These are phyloP conservation scores for Ernsta delagoae DNA, from an alignment of 2,888 invertebrate genomes.

Conservation along the genomic window DNA sequence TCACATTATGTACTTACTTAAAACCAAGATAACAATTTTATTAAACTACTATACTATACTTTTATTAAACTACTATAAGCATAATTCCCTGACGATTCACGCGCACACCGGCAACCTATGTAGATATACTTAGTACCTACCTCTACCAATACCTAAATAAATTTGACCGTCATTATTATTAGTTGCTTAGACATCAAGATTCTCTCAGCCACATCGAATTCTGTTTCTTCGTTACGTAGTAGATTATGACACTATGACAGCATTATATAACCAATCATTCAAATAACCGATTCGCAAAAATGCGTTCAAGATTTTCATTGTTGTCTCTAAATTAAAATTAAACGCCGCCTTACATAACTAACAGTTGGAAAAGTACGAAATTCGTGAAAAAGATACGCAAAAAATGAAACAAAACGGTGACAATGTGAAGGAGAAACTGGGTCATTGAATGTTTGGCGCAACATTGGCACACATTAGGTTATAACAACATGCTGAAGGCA, in stretches of 20 bases:
- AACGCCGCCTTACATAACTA: background rate
- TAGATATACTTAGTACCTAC: too few relatives aligned
- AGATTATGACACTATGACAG: background rate
- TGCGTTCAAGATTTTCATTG: slow-evolving; percentile 13
- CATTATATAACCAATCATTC: background rate
- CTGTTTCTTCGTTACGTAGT: background rate
- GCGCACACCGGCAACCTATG: too few relatives aligned
- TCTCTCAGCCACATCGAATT: background rate
- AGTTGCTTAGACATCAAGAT: too few relatives aligned
- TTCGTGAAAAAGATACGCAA: slow-evolving; percentile 39
- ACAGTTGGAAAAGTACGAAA: slow-evolving; percentile 36
- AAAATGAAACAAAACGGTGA: slow-evolving; percentile 50
- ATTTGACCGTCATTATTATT: too few relatives aligned
- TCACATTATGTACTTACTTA: too few relatives aligned
- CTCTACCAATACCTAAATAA: too few relatives aligned
- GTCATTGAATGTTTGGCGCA: slow-evolving; percentile 62
- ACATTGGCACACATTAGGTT: slow-evolving; percentile 66
- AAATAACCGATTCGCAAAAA: slow-evolving; percentile 5
- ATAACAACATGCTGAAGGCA: slow-evolving; percentile 65
- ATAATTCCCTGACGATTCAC: too few relatives aligned
- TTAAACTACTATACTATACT: too few relatives aligned
- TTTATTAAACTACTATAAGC: too few relatives aligned
- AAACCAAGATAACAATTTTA: too few relatives aligned
- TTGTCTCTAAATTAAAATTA: background rate
- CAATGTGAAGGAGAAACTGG: slow-evolving; percentile 56